phyloP scores from a whole-genome alignment of 2,113 vertebrate genomes.

The Zingel zingel region DNA sequence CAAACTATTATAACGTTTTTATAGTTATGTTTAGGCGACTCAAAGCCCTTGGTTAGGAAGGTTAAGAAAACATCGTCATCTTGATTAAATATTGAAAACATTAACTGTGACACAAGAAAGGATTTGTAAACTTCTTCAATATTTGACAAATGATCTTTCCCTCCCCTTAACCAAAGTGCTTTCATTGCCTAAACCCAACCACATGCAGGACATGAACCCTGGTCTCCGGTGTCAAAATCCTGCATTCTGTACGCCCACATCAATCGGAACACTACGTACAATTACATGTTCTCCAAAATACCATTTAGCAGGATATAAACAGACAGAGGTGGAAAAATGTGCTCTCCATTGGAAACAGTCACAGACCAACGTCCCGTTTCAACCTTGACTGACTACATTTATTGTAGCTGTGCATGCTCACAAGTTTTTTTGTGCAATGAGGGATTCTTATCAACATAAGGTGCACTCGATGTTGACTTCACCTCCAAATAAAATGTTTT shows the following conservation, averaged over 20 bases:
- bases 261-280: too few relatives aligned
- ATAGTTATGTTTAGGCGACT: not conserved
- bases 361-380: not conserved
- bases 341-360: not conserved
- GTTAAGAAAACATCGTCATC: not conserved
- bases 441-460: not conserved
- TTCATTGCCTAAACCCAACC: too few relatives aligned
- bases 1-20: not conserved
- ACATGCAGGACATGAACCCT: not conserved
- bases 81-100: not conserved
- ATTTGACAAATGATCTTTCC: not conserved
- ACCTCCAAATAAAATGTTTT: not conserved
- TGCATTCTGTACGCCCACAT: too few relatives aligned
- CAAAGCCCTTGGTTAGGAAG: not conserved
- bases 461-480: not conserved
- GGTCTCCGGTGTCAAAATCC: not conserved
- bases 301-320: not conserved
- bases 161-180: not conserved
- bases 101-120: not conserved
- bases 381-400: not conserved
- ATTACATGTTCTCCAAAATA: too few relatives aligned
- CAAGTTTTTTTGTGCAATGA: not conserved
- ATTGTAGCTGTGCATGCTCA: not conserved
- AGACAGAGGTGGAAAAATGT: not conserved
- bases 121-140: not conserved